These are phyloP conservation scores for Drosophila sucinea DNA, from an alignment of 1,140 invertebrate species.

Conservation along the genomic window DNA sequence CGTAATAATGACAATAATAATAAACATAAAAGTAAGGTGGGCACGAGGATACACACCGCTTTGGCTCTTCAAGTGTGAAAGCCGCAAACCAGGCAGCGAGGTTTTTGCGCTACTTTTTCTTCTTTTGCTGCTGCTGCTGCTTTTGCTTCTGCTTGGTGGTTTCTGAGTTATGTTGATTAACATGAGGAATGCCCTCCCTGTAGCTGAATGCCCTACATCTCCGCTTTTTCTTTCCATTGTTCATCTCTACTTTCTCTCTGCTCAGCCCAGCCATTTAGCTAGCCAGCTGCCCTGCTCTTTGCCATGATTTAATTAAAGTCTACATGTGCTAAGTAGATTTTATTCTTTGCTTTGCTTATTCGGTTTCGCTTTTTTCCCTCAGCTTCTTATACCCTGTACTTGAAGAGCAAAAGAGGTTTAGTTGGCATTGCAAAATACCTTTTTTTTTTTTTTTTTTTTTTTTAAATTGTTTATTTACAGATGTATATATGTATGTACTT, in stretches of 20 bases:
- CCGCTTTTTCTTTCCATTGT: neutral
- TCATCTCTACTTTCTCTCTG: neutral
- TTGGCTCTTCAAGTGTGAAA: slow-evolving; percentile 49
- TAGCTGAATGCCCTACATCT: neutral
- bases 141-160: slow-evolving; percentile 19
- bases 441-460: too few relatives aligned
- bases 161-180: slow-evolving; percentile 50
- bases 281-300: slow-evolving; percentile 12
- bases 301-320: slow-evolving; percentile 76
- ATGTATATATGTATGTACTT: too few relatives aligned
- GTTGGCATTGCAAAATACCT: neutral
- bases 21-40: slow-evolving; percentile 52
- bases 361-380: slow-evolving; percentile 36
- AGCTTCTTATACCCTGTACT: neutral
- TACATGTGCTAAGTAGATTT: slow-evolving; percentile 80
- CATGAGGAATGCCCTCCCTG: slow-evolving; percentile 41
- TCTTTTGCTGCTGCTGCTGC: neutral
- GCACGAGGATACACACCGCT: slow-evolving; percentile 6
- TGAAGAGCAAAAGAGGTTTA: neutral
- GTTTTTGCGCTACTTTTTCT: slow-evolving; percentile 14
- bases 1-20: slow-evolving; percentile 65
- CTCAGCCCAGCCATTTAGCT: slow-evolving; percentile 1
- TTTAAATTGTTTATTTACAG: too few relatives aligned
- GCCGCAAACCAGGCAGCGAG: slow-evolving; percentile 40
- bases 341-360: slow-evolving; percentile 65